Base-by-base conservation (phyloP, 2,797 vertebrate genomes). In the Orestias chungarensis region DNA sequence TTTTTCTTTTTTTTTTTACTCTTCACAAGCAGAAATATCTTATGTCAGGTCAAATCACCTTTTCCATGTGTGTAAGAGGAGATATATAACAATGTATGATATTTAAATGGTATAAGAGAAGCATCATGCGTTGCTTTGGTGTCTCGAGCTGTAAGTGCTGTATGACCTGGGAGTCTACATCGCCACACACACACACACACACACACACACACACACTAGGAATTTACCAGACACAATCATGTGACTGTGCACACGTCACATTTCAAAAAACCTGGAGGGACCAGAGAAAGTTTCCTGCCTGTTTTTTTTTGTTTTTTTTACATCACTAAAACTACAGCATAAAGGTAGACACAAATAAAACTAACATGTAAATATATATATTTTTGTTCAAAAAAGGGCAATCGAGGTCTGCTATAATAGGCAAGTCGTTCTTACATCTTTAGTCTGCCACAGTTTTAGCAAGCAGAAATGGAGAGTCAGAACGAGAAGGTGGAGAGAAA, bases 381-480 rank as follows among this genome's bases (percentile, higher is more conserved):
- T 80, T 79, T 74, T 73, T 74, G 47, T 50, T 47, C 25, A 35
- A 79, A 49, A 67, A 49, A 74, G 75, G 79, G 74, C 65, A 74
- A 88, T 82, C 82, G 87, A 82, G 68, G 80, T 67, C 52, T 64
- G 75, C 68, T 71, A 72, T 83, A 72, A 82, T 46, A 70, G 64
- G 67, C 38, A 59, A 69, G 79, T 29, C 11, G 54, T 75, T 70
- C n/a, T 59, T 80, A 25, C 31, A 71, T 70, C 82, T 66, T 70
- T 80, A 68, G 15, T 4, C 75, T 73, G 85, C 80, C 81, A 69
- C 40, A 67, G 80, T 86, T 88, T 87, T 66, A 55, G 59, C 47
- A 71, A 61, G 59, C 14, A 8, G 77, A 40, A 86, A 79, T 57
- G 27, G 57, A 79, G 75, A 81, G 76, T 49, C 46, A 67, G 74